Evolutionary conservation across 2,888 invertebrate genomes (phyloP).

Genomic region (Lithodes maja): DNA sequence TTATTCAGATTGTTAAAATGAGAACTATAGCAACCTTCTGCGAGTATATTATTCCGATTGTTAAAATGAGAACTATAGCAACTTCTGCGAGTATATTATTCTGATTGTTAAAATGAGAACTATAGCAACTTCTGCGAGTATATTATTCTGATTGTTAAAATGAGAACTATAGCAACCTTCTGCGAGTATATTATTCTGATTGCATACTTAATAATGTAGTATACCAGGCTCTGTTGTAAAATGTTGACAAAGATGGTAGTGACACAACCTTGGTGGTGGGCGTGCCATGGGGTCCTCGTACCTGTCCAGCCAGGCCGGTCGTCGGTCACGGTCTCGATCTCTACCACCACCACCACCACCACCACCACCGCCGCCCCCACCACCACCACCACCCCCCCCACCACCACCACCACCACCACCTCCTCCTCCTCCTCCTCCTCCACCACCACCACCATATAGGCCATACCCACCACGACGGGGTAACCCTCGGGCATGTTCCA

Average conservation of each 20-base stretch:
- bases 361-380: constrained; percentile 8
- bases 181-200: not conserved
- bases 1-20: not conserved
- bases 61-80: no score
- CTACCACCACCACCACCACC: constrained; percentile 80
- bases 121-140: not conserved
- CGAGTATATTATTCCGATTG: not conserved
- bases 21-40: no score
- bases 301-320: constrained; percentile 66
- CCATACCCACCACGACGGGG: constrained; percentile 77
- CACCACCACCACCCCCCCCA: constrained; percentile 73
- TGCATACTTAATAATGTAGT: not conserved
- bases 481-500: constrained; percentile 89
- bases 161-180: no score
- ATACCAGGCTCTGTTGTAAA: no score
- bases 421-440: constrained; percentile 76
- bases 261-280: constrained; percentile 8
- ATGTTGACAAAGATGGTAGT: not conserved
- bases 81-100: not conserved
- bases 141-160: not conserved
- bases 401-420: constrained; percentile 79
- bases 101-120: not conserved
- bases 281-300: constrained; percentile 18
- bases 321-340: constrained; percentile 71
- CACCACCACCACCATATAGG: constrained; percentile 77